A percentile compares a stretch with the other conserved stretches of the same genome.
Conservation (phyloP, 2,888 invertebrate genomes). For the Cloeon dipterum region DNA sequence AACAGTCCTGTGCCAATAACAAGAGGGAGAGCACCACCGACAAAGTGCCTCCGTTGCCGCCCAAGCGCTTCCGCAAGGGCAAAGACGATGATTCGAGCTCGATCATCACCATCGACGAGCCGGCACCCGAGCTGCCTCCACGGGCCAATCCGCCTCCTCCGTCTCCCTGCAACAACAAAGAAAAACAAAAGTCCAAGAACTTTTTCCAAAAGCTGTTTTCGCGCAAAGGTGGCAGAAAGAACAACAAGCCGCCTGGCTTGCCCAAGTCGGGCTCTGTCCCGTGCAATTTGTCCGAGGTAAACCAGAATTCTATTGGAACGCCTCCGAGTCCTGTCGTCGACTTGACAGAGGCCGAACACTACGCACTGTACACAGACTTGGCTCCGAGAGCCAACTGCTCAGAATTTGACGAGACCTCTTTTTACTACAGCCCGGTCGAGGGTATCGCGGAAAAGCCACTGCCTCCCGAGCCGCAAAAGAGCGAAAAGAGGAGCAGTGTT, state of each 20-base stretch:
- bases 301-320: neutral
- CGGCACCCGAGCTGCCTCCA: constrained; percentile 12
- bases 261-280: constrained; percentile 2
- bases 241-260: constrained; percentile 4
- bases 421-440: constrained; percentile 67
- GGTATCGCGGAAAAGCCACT: constrained; percentile 21
- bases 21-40: constrained; percentile 26
- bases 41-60: constrained; percentile 53
- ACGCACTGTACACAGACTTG: constrained; percentile 64
- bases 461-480: constrained; percentile 1
- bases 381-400: constrained; percentile 70
- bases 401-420: constrained; percentile 71
- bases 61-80: constrained; percentile 31
- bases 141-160: constrained; percentile 5
- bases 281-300: neutral
- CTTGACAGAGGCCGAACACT: constrained; percentile 69
- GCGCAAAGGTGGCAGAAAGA: constrained; percentile 6
- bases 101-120: neutral
- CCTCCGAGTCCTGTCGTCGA: constrained; percentile 21
- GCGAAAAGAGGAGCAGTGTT: constrained; percentile 1
- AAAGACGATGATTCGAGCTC: constrained; percentile 4
- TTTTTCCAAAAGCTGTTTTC: constrained; percentile 10
- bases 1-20: constrained; percentile 24
- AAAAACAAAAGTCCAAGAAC: constrained; percentile 27
- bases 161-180: constrained; percentile 4